Percentiles rank a stretch among this genome's conserved stretches.
Conservation (phyloP, 53 echinoderm and acorn worm species). For the Holothuria leucospilota region DNA sequence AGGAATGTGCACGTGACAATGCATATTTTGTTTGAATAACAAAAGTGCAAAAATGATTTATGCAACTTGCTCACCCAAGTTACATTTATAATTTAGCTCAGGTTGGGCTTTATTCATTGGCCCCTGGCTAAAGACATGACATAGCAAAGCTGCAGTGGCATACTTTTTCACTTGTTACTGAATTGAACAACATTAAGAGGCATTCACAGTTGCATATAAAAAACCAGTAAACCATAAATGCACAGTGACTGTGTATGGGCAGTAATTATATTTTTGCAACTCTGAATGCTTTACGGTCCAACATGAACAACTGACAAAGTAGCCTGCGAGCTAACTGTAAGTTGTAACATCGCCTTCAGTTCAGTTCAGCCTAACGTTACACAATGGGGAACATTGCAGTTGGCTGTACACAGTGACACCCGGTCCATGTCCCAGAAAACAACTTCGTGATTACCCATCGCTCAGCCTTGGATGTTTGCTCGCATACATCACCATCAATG, state of each 20-base stretch:
- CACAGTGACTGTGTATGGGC: not conserved
- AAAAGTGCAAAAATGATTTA: not conserved
- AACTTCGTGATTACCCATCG: conserved; percentile 93
- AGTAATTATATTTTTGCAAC: not conserved
- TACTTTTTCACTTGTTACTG: too few relatives aligned
- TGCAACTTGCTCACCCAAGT: too few relatives aligned
- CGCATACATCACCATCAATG: conserved; percentile 99
- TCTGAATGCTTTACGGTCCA: conserved; percentile 21
- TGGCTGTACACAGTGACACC: conserved; percentile 5
- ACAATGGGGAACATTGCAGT: not conserved
- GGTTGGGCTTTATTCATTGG: not conserved
- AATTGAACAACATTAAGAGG: too few relatives aligned
- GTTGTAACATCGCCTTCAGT: not conserved
- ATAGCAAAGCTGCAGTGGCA: too few relatives aligned
- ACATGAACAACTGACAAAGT: conserved; percentile 6
- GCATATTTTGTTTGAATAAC: not conserved
- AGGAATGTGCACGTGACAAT: too few relatives aligned
- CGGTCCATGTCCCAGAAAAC: conserved; percentile 32
- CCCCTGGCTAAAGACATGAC: too few relatives aligned
- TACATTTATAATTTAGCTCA: too few relatives aligned
- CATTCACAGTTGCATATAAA: not conserved
- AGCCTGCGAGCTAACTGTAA: too few relatives aligned
- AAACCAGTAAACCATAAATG: not conserved
- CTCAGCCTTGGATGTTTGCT: conserved; percentile 99
- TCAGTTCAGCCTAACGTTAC: not conserved